Evolutionary conservation across 2,888 invertebrate genomes (phyloP).

Genomic region (Listrodromus nycthemerus): DNA sequence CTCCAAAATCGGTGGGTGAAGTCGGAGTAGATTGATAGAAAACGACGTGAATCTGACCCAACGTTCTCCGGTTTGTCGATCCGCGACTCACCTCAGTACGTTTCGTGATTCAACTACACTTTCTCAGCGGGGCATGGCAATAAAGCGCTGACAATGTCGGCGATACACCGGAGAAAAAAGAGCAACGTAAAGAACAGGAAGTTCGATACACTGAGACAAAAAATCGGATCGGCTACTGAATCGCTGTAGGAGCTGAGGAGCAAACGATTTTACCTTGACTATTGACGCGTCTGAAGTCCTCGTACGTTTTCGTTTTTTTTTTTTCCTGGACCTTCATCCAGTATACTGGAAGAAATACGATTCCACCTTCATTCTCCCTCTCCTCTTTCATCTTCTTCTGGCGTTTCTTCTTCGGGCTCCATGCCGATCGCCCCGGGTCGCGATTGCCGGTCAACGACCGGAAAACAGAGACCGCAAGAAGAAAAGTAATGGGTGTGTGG

Average conservation of each 20-base stretch:
- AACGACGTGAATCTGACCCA: no score
- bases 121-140: not conserved
- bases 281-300: constrained; percentile 14
- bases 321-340: constrained; percentile 1
- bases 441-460: constrained; percentile 75
- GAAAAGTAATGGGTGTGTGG: constrained; percentile 49
- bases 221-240: not conserved
- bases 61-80: no score
- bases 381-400: constrained; percentile 4
- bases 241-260: not conserved
- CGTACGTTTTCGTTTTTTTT: constrained; percentile 5
- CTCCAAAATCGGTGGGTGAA: no score
- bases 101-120: not conserved
- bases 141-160: not conserved
- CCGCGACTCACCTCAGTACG: no score
- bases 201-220: not conserved
- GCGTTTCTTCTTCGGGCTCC: constrained; percentile 9
- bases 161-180: not conserved
- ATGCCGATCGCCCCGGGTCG: constrained; percentile 22
- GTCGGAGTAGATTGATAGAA: no score
- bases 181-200: not conserved
- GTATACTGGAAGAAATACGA: constrained; percentile 13
- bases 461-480: constrained; percentile 70
- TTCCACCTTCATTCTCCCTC: not conserved
- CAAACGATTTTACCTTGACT: constrained; percentile 21